Evolutionary conservation across 2,113 vertebrate species (phyloP).

Genomic region (Lamprologus sp.): DNA sequence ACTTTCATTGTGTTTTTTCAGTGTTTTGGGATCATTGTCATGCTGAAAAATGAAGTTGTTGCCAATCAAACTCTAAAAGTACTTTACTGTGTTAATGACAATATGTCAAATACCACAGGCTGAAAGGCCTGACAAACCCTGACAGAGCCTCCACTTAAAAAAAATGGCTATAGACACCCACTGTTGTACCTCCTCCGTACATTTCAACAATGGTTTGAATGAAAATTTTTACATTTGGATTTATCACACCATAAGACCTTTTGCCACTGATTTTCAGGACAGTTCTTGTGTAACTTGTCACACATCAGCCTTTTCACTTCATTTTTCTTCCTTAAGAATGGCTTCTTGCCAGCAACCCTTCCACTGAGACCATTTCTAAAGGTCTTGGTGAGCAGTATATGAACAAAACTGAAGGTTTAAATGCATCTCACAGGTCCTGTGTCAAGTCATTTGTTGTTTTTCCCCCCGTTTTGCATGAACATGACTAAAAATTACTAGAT

Average conservation of each 20-base stretch:
- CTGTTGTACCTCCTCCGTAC: neutral
- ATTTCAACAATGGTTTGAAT: neutral
- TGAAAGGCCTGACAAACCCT: neutral
- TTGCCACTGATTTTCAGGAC: neutral
- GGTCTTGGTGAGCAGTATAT: neutral
- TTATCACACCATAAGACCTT: neutral
- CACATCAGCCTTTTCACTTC: neutral
- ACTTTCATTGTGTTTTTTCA: neutral
- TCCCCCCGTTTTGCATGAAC: neutral
- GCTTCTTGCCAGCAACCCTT: neutral
- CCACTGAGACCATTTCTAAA: neutral
- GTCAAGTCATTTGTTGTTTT: accelerated
- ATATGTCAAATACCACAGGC: neutral
- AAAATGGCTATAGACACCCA: neutral
- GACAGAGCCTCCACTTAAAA: neutral
- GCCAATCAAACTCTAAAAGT: neutral
- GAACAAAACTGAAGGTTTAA: neutral
- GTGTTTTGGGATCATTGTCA: neutral
- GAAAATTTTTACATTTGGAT: neutral
- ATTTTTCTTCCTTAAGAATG: neutral
- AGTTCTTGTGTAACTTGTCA: neutral
- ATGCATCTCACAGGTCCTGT: neutral
- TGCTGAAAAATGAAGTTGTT: neutral
- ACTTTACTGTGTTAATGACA: neutral
- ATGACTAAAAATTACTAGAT: neutral